Evolutionary conservation across 2,113 vertebrate genomes (phyloP).

Genomic region (Crotalus viridis): DNA sequence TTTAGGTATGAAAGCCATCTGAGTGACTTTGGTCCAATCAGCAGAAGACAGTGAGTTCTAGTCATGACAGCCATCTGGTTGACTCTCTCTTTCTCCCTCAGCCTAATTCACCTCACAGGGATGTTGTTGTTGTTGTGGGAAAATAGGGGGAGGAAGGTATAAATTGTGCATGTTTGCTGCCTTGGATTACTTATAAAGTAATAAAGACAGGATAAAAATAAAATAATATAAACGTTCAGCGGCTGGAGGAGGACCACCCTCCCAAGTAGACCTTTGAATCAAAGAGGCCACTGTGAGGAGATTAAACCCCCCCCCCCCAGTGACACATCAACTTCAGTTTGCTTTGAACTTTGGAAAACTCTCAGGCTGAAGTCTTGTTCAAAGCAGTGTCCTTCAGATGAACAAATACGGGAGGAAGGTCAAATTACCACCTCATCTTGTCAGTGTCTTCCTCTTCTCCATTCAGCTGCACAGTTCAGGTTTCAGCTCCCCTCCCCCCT

Average conservation of each 20-base stretch:
- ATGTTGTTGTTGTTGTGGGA: background rate
- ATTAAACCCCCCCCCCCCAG: constrained; percentile 52
- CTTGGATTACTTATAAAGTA: no score
- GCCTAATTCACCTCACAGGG: no score
- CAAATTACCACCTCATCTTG: constrained; percentile 67
- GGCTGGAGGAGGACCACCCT: constrained; percentile 29
- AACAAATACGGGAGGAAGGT: constrained; percentile 64
- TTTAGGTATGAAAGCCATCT: no score
- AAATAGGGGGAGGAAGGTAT: background rate
- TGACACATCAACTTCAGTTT: constrained; percentile 53
- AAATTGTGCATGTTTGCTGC: background rate
- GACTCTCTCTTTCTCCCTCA: no score
- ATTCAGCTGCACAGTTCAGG: constrained; percentile 56
- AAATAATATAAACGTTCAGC: background rate
- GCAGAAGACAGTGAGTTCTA: no score
- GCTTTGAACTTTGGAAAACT: constrained; percentile 65
- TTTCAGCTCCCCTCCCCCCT: constrained; percentile 60
- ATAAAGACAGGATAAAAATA: no score
- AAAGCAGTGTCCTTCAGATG: constrained; percentile 67
- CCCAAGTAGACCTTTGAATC: constrained; percentile 61
- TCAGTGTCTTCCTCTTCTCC: constrained; percentile 59
- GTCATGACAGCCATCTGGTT: no score
- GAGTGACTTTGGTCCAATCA: no score
- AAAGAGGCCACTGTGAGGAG: constrained; percentile 59
- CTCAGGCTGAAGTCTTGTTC: constrained; percentile 61